A percentile compares a stretch with the other conserved stretches of the same genome.
These are phyloP conservation scores for Rhadina sibilatrix DNA, from an alignment of 2,113 vertebrate species.

Conservation along the genomic window DNA sequence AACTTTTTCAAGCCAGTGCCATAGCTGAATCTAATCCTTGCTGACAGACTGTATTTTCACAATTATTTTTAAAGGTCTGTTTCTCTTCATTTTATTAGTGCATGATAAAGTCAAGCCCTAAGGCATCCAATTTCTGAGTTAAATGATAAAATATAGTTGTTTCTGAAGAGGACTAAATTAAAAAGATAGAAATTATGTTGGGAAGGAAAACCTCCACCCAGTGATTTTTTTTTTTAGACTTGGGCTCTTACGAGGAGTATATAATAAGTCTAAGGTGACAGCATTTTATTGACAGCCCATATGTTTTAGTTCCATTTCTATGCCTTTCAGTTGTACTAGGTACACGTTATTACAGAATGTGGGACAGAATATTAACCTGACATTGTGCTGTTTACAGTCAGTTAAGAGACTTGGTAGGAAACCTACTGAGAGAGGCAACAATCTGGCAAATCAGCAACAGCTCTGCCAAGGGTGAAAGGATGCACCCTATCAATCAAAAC, in stretches of 20 bases:
- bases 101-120: constrained; percentile 54
- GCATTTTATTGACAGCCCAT: not conserved
- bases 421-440: not conserved
- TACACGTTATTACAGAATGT: not conserved
- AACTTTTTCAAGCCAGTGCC: constrained; percentile 44
- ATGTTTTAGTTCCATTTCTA: not conserved
- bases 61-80: constrained; percentile 69
- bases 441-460: not conserved
- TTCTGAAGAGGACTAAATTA: constrained; percentile 38
- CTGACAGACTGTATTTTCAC: constrained; percentile 40
- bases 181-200: not conserved
- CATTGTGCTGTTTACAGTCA: not conserved
- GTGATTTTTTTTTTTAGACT: constrained; percentile 17
- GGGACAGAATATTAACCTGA: not conserved
- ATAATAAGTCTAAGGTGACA: not conserved
- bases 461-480: not conserved
- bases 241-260: not conserved
- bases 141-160: constrained; percentile 55
- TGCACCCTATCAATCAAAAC: not conserved
- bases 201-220: not conserved
- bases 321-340: not conserved
- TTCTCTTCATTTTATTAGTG: constrained; percentile 67
- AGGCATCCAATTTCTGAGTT: constrained; percentile 50
- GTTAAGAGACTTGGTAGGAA: not conserved
- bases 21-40: constrained; percentile 58